Conservation (phyloP, 2,888 invertebrate species). For the Hypolimnas misippus region DNA sequence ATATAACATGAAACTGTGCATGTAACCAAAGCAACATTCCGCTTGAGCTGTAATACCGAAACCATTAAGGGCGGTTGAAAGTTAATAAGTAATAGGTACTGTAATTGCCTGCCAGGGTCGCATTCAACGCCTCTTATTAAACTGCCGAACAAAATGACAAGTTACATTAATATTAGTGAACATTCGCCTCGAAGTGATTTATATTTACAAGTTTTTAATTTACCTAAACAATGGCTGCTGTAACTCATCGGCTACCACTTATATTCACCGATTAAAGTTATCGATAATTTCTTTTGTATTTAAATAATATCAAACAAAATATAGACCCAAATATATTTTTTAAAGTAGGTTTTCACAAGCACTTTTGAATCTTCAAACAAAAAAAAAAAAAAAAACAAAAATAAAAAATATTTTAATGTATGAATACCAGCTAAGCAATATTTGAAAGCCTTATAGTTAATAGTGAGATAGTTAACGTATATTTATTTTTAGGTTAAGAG, state of each 20-base stretch:
- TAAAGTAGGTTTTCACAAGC: no score
- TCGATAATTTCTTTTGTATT: no score
- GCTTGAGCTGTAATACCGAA: slow-evolving; percentile 64
- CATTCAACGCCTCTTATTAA: slow-evolving; percentile 35
- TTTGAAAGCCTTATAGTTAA: no score
- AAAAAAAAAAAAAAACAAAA: no score
- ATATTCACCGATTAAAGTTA: no score
- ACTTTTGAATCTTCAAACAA: no score
- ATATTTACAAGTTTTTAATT: slow-evolving; percentile 12
- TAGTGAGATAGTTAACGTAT: neutral
- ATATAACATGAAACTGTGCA: slow-evolving; percentile 38
- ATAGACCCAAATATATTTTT: no score
- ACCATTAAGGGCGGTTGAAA: slow-evolving; percentile 70
- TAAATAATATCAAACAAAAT: no score
- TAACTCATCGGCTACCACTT: no score
- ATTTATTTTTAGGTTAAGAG: slow-evolving; percentile 2
- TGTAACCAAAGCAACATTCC: slow-evolving; percentile 56
- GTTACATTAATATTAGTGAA: slow-evolving; percentile 33
- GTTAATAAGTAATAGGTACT: slow-evolving; percentile 69
- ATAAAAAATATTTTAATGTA: no score
- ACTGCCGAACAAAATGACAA: slow-evolving; percentile 33
- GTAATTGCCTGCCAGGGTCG: slow-evolving; percentile 61
- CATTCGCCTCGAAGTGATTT: slow-evolving; percentile 29
- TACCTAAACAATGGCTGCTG: neutral
- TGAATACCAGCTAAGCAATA: no score